A percentile compares a stretch with the other conserved stretches of the same genome.
Conservation (phyloP, 2,888 invertebrate species). For the Andrena bucephala region DNA sequence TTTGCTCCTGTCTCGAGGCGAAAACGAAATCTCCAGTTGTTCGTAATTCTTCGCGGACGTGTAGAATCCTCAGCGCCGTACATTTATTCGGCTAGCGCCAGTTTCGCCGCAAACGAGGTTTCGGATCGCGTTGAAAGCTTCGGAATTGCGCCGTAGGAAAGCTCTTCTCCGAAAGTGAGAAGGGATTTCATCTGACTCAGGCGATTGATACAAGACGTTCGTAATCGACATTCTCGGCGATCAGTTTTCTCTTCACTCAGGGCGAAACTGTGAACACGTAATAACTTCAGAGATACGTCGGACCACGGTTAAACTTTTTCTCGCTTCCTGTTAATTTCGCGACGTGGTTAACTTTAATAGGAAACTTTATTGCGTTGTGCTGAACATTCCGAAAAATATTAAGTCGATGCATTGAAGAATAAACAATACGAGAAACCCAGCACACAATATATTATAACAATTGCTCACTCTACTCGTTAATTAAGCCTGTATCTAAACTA, state of each 20-base stretch:
- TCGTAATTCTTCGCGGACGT: conserved; percentile 3
- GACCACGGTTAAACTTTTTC: not conserved
- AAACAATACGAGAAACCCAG: too few relatives aligned
- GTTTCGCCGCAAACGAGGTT: conserved; percentile 25
- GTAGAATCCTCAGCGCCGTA: conserved; percentile 20
- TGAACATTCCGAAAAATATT: not conserved
- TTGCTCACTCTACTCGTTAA: too few relatives aligned
- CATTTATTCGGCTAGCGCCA: conserved; percentile 8
- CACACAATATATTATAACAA: too few relatives aligned
- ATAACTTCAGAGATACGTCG: not conserved
- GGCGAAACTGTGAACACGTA: not conserved
- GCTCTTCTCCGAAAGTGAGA: conserved; percentile 20
- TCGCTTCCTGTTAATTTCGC: not conserved
- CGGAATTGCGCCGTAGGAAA: conserved; percentile 17
- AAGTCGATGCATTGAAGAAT: too few relatives aligned
- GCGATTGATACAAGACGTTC: conserved; percentile 29
- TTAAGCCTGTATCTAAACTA: too few relatives aligned
- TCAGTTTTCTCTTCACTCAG: not conserved
- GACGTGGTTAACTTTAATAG: not conserved
- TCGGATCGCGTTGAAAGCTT: conserved; percentile 32
- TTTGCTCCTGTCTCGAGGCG: not conserved
- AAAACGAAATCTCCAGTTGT: not conserved
- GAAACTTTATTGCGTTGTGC: not conserved
- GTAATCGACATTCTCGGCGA: conserved; percentile 26
- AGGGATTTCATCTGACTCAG: conserved; percentile 32